Evolutionary conservation across 2,888 invertebrate species (phyloP), one percentile per base, ranked within the genome.

Genomic region (Xylota sylvarum): DNA sequence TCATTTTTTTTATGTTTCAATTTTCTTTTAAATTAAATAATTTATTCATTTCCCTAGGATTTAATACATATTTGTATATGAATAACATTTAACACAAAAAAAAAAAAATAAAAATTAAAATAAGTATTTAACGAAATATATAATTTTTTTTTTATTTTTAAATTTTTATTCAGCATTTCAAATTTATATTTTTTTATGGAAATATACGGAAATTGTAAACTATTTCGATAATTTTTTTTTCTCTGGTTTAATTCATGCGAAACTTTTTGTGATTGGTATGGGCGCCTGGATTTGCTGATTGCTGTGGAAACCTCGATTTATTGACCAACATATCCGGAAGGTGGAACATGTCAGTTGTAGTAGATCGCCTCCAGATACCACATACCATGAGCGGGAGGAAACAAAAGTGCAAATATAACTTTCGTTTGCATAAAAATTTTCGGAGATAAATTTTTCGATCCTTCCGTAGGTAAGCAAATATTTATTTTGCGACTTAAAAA

Each of bases 11-110:
- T 27, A 73, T 82, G 48, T 76, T 88, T 81, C 58, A 69, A 72
- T 79, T 80, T 65, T 82, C 74, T 17, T 48, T 79, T 72, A 17
- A 65, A 65, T 82, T 58, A 70, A 79, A 80, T 89, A 88, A 88
- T 89, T 89, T 89, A 67, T 72, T 87, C 67, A 67, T 78, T 87
- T 88, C 72, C 77, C 76, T 87, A 73, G 65, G 58, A 80, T 88
- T 80, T 50, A 48, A 83, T 80, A 80, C 69, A 72, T 79, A 19
- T 56, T 9, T 72, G 48, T 85, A 43, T 69, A 78, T 32, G 3
- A 77, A 43, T n/a, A 77, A 82, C n/a, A n/a, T n/a, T n/a, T 14
- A 40, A 23, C 23, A 23, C 5, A 48, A 79, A 70, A 69, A 23
- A 58, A 64, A 6, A 14, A 50, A 62, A 46, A 69, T 69, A 79